Evolutionary conservation across 2,888 invertebrate genomes (phyloP), one percentile per base, ranked within the genome.

Genomic region (Eupeodes latifasciatus): DNA sequence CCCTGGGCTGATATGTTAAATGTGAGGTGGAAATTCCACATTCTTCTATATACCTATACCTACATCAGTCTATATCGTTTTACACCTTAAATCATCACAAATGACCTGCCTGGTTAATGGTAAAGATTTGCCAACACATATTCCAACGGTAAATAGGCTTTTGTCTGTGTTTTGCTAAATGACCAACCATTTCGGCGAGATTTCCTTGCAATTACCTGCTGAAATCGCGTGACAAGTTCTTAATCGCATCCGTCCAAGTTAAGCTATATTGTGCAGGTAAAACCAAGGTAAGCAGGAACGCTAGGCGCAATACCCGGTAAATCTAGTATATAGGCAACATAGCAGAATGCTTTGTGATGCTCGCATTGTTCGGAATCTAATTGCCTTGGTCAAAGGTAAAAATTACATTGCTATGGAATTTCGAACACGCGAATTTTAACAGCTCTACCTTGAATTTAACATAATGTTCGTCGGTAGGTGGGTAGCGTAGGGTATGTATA

Each of bases 351-450:
- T 76, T 69, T 57, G 66, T 34, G 14, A 53, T 40, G 47, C 49
- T 71, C 76, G 40, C 40, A 84, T 81, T 84, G 87, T 87, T 87
- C 51, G 76, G 49, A 40, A 40, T 77, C 87, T 87, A 84, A 87
- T 87, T 87, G 84, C 87, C 74, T 67, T 51, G 84, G 84, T 80
- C 87, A 87, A 83, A 87, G 87, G 87, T 81, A 87, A 84, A 81
- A 72, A 84, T 80, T 66, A 62, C 61, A 77, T 67, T 71, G 64
- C 61, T 80, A 80, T 74, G 76, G 77, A 76, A 84, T 72, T 87
- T 76, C 16, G 34, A 61, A 67, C 87, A 87, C 84, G 87, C 87
- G 67, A 87, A 76, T 80, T 83, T 80, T 71, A 87, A 76, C 76
- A 76, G 72, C 27, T 64, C 49, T 51, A 12, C 19, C 57, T 11